A percentile compares a stretch with the other conserved stretches of the same genome.
Conservation (phyloP, 2,113 vertebrate species). For the Crypturellus undulatus region DNA sequence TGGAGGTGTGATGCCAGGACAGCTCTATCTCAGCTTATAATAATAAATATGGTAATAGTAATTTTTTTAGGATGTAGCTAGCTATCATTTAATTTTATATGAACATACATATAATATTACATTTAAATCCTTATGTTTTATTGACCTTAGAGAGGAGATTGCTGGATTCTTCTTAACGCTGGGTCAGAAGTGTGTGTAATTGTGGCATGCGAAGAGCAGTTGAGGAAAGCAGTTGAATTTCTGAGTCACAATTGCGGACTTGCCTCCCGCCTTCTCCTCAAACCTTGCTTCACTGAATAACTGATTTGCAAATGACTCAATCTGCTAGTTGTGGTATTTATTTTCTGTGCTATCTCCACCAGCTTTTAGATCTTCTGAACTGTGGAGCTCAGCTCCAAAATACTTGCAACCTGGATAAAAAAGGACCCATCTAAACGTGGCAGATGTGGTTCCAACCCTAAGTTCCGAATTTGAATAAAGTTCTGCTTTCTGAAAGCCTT, state of each 20-base stretch:
- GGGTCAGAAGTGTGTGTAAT: constrained; percentile 4
- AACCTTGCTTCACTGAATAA: constrained; percentile 28
- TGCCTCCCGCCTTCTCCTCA: constrained; percentile 34
- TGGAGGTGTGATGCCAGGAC: neutral
- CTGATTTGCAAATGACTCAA: constrained; percentile 27
- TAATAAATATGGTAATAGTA: neutral
- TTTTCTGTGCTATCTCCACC: neutral
- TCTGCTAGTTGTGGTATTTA: neutral
- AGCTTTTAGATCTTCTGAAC: neutral
- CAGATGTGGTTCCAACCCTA: neutral
- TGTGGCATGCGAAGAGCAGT: neutral
- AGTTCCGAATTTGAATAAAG: neutral
- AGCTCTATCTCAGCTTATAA: neutral
- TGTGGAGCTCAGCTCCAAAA: neutral
- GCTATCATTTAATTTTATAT: neutral
- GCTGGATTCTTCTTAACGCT: neutral
- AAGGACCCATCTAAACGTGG: neutral
- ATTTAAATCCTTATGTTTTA: neutral
- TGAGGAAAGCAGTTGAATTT: neutral
- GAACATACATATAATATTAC: neutral
- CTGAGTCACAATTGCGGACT: constrained; percentile 36
- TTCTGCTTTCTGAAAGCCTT: neutral
- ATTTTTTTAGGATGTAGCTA: too few species aligned
- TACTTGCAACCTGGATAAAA: neutral
- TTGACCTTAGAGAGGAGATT: neutral